These are phyloP conservation scores for Anguilla marmorata DNA, from an alignment of 2,797 vertebrate genomes.

Conservation along the genomic window DNA sequence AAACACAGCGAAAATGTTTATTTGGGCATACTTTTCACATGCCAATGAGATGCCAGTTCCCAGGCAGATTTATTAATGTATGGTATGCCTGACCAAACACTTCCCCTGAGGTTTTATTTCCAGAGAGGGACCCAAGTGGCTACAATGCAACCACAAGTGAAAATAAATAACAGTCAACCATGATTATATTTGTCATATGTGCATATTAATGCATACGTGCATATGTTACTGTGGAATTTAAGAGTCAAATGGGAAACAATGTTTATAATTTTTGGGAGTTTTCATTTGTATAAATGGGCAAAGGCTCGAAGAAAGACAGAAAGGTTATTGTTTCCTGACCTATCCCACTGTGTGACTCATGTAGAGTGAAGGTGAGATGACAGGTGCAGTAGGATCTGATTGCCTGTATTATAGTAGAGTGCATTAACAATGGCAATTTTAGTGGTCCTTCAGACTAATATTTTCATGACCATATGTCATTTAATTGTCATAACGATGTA, in stretches of 20 bases:
- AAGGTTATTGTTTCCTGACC: conserved; percentile 18
- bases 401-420: not conserved
- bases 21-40: not conserved
- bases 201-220: not conserved
- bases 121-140: not conserved
- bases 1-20: not conserved
- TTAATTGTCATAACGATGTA: not conserved
- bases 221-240: not conserved
- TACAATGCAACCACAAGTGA: not conserved
- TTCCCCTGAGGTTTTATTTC: not conserved
- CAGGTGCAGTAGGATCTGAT: not conserved
- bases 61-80: not conserved
- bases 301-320: not conserved
- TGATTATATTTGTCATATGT: not conserved
- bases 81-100: not conserved
- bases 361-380: not conserved
- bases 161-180: not conserved
- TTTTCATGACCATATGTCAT: not conserved
- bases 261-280: not conserved
- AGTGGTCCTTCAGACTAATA: conserved; percentile 13
- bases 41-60: not conserved
- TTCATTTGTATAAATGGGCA: conserved; percentile 19
- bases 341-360: not conserved
- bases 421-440: not conserved
- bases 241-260: not conserved